Evolutionary conservation across 2,113 vertebrate genomes (phyloP).

Genomic region (Chelonoidis abingdonii): DNA sequence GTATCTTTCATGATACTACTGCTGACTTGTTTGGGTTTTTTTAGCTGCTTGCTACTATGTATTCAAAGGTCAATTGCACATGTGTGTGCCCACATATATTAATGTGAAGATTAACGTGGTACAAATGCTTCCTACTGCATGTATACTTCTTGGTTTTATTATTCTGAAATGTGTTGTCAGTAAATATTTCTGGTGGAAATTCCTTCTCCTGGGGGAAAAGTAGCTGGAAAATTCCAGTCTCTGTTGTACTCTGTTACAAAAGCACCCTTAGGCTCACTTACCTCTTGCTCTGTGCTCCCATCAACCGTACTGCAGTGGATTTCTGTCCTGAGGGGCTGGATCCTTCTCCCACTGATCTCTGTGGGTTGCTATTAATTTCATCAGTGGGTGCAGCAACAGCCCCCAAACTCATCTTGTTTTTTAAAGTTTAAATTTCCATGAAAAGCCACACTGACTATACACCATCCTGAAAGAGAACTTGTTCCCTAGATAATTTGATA

Average conservation of each 20-base stretch:
- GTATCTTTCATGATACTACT: fast-evolving
- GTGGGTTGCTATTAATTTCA: neutral
- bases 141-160: neutral
- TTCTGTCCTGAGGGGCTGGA: neutral
- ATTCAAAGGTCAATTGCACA: neutral
- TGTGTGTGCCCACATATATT: neutral
- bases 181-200: neutral
- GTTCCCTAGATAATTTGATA: fast-evolving
- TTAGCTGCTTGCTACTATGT: neutral
- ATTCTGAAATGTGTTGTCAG: neutral
- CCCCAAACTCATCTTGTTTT: neutral
- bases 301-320: neutral
- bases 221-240: neutral
- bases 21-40: neutral
- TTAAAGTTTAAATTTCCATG: neutral
- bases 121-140: neutral
- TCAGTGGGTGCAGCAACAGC: neutral
- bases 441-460: neutral
- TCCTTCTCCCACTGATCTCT: neutral
- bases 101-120: neutral
- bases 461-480: neutral
- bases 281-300: neutral
- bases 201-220: neutral
- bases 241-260: neutral
- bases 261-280: neutral